Conservation (phyloP, 2,113 vertebrate species). For the Steatornis caripensis region DNA sequence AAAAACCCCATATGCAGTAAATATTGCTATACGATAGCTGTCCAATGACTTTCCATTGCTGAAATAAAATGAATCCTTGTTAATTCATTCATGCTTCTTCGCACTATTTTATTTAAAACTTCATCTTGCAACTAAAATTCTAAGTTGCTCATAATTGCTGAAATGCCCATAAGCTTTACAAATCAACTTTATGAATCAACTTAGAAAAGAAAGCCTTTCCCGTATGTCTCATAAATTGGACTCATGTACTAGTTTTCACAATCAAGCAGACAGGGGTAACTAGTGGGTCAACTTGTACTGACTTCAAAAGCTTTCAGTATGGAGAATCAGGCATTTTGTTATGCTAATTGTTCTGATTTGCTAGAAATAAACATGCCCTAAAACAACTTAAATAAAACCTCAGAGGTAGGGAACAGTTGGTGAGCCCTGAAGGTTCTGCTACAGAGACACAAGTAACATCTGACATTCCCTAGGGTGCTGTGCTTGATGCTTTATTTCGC, state of each 20-base stretch:
- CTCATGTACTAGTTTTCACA: neutral
- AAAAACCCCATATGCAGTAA: neutral
- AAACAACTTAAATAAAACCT: constrained; percentile 39
- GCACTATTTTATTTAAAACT: neutral
- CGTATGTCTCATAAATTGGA: neutral
- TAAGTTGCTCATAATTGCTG: neutral
- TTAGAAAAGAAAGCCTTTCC: neutral
- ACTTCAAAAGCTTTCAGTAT: constrained; percentile 13
- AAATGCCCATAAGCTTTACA: constrained; percentile 1
- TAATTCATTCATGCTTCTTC: neutral
- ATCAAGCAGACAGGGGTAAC: constrained; percentile 16
- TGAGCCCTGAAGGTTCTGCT: constrained; percentile 1
- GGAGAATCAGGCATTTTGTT: neutral
- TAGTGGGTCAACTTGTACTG: neutral
- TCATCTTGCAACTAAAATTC: neutral
- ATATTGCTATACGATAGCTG: neutral
- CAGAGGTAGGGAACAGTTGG: constrained; percentile 42
- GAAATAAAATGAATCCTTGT: neutral
- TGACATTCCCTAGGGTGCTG: neutral
- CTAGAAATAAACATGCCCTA: constrained; percentile 44
- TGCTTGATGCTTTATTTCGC: neutral
- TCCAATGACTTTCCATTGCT: neutral
- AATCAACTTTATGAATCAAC: constrained; percentile 25
- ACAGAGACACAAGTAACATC: constrained; percentile 22
- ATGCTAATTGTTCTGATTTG: constrained; percentile 45